Evolutionary conservation across 2,888 invertebrate genomes (phyloP), one percentile per base, ranked within the genome.

Genomic region (Invenusta paracnida): DNA sequence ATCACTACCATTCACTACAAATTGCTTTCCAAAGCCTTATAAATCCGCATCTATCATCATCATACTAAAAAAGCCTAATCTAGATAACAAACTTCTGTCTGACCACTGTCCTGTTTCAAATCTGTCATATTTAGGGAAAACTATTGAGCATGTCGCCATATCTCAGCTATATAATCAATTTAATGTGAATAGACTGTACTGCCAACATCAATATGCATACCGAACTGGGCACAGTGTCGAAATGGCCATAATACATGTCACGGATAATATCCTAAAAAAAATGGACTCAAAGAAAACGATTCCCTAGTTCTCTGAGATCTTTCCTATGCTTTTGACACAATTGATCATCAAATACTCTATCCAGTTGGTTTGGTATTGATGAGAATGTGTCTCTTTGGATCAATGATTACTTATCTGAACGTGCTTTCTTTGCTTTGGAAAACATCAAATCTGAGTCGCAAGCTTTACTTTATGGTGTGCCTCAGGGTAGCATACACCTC

Each of bases 31-130:
- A 73, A 73, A 73, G 73, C 73, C 25, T 5, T 73, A 73, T 23
- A 73, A 73, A 73, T 73, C 73, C 2, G 73, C 73, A 73, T 73
- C 73, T 13, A 73, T 73, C 73, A 73, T 73, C 73, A n/a, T 23
- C 73, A 73, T n/a, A n/a, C 27, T 73, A 23, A 73, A 73, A 23
- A n/a, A 73, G 27, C 5, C 73, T 23, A 73, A 73, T 73, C 73
- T 73, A n/a, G 73, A 73, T 73, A 73, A 25, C 25, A 73, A 73
- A 73, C 73, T 73, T 73, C 11, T 73, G 73, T 25, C 73, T 73
- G 23, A 73, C 25, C 23, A 73, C 25, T 25, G 27, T 23, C 11
- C 73, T 73, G 73, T 73, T 73, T 73, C 73, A n/a, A 73, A 73
- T 23, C 73, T 73, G 73, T 73, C 73, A 73, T 73, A 13, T 73